Base-by-base conservation (phyloP, 2,797 vertebrate species). In the Rhadinocentrus ornatus region DNA sequence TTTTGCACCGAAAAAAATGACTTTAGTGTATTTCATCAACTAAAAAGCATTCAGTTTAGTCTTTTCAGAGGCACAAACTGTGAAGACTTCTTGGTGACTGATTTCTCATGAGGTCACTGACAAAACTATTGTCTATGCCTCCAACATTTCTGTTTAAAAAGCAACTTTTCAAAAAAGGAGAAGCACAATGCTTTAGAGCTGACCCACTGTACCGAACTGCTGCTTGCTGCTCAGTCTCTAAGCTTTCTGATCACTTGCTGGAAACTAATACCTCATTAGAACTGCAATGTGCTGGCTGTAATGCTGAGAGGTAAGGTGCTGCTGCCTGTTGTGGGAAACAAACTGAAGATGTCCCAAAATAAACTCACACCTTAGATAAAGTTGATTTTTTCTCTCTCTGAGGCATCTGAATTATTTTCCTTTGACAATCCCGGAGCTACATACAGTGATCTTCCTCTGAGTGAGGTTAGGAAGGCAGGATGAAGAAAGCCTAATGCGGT, bases 201-300 rank as follows among this genome's bases (percentile, higher is more conserved):
- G 70, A 77, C 50, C 84, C 67, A 53, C 53, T 48, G 39, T 66
- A 56, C 41, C n/a, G 56, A 53, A 67, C 50, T 56, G 39, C 26
- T 68, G 4, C 52, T 69, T 71, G 48, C 46, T 72, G 27, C 16
- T 73, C 15, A 13, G 27, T 62, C 57, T 73, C 50, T 20, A 64
- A 69, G 76, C 76, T 74, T 81, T 68, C 79, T 50, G 58, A 69
- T 80, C 71, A 71, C 79, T 73, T 24, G 4, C 41, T 81, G 74
- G 56, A 89, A 89, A 75, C 61, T 20, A 86, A 88, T 73, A 75
- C 73, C 81, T 82, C 66, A 81, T 90, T 81, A 86, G 65, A 88
- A 54, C 39, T 11, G 66, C 80, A 41, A 80, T 81, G 71, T 66
- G 29, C 65, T 58, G 76, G 58, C 69, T 74, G 66, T 59, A 26